These are phyloP conservation scores for Creontiades dilutus DNA, from an alignment of 2,888 invertebrate species.

Conservation along the genomic window DNA sequence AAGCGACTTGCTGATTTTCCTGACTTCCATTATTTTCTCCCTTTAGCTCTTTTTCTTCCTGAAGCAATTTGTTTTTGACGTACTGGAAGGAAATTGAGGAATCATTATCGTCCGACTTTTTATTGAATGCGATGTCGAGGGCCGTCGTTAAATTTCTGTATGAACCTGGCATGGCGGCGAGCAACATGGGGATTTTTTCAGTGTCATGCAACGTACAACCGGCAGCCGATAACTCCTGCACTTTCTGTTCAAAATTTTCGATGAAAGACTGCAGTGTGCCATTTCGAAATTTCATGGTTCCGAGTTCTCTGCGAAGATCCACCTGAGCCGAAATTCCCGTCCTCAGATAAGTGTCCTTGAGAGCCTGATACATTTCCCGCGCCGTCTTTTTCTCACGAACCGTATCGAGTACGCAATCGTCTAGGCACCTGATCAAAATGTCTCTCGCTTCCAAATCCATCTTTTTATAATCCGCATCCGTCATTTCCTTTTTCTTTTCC, in stretches of 20 bases:
- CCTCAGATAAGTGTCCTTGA: slow-evolving; percentile 22
- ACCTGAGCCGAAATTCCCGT: slow-evolving; percentile 12
- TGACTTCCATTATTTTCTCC: not conserved
- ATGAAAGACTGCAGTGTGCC: not conserved
- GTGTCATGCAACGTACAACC: not conserved
- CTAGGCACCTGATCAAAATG: slow-evolving; percentile 39
- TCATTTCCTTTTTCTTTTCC: not conserved
- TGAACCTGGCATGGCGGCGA: slow-evolving; percentile 45
- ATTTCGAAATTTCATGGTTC: not conserved
- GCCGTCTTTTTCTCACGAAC: slow-evolving; percentile 44
- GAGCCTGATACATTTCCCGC: slow-evolving; percentile 55
- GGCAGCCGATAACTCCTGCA: not conserved
- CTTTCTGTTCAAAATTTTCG: slow-evolving; percentile 13
- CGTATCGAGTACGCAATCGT: slow-evolving; percentile 16
- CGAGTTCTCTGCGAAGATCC: not conserved
- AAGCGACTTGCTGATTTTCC: slow-evolving; percentile 22
- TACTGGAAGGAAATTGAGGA: slow-evolving; percentile 11
- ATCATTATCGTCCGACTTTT: not conserved
- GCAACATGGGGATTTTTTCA: slow-evolving; percentile 38
- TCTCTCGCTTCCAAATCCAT: slow-evolving; percentile 31
- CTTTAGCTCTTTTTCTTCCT: slow-evolving; percentile 36
- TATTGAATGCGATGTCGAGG: slow-evolving; percentile 29
- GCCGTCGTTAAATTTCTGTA: not conserved
- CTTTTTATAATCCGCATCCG: not conserved
- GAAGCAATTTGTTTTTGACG: slow-evolving; percentile 49